These are phyloP conservation scores for Aplysina aerophoba DNA, from an alignment of 37 sponge, comb jelly and placozoan species.

Conservation along the genomic window DNA sequence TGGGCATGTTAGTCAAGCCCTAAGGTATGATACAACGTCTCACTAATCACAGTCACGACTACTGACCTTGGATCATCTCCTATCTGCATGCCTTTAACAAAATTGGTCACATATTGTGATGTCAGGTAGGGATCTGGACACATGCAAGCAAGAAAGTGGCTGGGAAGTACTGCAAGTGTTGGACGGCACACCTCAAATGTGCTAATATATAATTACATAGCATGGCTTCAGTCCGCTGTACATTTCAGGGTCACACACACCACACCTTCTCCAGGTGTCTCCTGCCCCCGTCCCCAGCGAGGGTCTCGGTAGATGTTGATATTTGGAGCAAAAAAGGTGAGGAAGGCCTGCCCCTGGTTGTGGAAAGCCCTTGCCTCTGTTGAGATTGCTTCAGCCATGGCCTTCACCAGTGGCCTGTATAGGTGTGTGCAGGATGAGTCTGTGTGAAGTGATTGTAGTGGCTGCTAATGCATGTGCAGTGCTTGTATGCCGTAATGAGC, in stretches of 20 bases:
- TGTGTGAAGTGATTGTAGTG: not conserved
- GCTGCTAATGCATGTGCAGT: not conserved
- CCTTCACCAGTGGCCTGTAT: conserved; percentile 51
- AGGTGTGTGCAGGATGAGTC: no score
- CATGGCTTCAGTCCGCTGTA: no score
- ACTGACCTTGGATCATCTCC: conserved; percentile 66
- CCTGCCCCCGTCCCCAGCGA: conserved; percentile 86
- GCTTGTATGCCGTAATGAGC: no score
- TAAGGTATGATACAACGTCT: no score
- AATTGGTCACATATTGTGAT: conserved; percentile 64
- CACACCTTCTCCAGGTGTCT: conserved; percentile 87
- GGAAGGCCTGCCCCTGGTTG: conserved; percentile 72
- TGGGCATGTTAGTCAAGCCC: no score
- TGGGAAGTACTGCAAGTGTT: no score
- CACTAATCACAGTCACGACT: no score
- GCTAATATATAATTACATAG: no score
- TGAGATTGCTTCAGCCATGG: conserved; percentile 62
- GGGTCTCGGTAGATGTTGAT: conserved; percentile 86
- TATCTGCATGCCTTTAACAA: conserved; percentile 75
- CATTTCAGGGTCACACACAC: no score
- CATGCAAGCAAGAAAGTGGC: not conserved
- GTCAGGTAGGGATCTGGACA: conserved; percentile 80
- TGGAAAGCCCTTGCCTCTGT: conserved; percentile 79
- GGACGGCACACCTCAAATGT: no score
- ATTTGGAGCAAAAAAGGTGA: conserved; percentile 89